Evolutionary conservation across 2,888 invertebrate species (phyloP).

Genomic region (Pseudococcus jackbeardsleyi): DNA sequence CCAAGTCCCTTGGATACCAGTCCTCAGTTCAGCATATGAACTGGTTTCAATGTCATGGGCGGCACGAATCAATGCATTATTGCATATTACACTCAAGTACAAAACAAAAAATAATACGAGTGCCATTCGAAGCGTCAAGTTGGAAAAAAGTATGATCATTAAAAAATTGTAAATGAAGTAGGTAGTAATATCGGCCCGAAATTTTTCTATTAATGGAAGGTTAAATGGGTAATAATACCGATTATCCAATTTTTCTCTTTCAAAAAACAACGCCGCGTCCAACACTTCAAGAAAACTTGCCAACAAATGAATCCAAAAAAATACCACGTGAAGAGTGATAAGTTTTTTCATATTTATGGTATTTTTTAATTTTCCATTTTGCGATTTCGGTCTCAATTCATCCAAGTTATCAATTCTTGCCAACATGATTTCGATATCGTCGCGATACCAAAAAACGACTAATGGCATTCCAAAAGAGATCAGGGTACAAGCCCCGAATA

Average conservation of each 20-base stretch:
- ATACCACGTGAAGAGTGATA: background rate
- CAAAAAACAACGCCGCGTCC: background rate
- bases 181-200: background rate
- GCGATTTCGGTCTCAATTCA: background rate
- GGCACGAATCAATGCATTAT: background rate
- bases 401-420: background rate
- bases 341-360: background rate
- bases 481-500: too few relatives aligned
- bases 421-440: too few relatives aligned
- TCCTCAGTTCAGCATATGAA: background rate
- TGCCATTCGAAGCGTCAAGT: accelerated
- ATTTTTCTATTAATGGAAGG: background rate
- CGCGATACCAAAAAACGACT: too few relatives aligned
- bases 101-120: background rate
- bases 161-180: background rate
- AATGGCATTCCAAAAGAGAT: too few relatives aligned
- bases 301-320: background rate
- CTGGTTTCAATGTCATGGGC: background rate
- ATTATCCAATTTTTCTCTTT: background rate
- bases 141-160: background rate
- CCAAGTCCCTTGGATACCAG: background rate
- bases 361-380: background rate
- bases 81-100: background rate
- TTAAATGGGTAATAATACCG: background rate
- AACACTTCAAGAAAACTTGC: background rate